These are phyloP conservation scores for Phocoena phocoena DNA, from an alignment of 2,113 vertebrate genomes.

Conservation along the genomic window DNA sequence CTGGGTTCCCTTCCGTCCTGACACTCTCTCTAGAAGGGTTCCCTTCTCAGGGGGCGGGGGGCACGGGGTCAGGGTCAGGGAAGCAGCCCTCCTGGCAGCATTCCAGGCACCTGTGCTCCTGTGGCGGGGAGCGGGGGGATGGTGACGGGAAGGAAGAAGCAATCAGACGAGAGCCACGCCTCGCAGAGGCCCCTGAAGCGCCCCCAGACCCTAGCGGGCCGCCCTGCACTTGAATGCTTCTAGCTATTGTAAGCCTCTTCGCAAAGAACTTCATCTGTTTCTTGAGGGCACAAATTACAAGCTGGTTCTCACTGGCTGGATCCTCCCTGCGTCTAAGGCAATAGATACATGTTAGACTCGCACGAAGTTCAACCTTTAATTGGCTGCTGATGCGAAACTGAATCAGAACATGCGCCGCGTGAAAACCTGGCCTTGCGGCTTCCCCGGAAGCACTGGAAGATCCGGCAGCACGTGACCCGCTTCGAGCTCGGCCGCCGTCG, in stretches of 20 bases:
- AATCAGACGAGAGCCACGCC: no score
- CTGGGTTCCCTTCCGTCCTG: no score
- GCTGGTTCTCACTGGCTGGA: not conserved
- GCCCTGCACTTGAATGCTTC: not conserved
- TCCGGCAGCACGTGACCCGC: rapidly evolving
- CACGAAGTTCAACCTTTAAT: not conserved
- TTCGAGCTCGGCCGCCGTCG: no score
- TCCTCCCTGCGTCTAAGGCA: not conserved
- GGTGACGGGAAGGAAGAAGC: not conserved
- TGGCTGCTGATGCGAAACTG: not conserved
- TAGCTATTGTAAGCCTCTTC: not conserved
- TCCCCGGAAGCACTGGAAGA: not conserved
- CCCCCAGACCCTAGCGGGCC: not conserved
- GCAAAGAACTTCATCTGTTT: not conserved
- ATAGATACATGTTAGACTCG: not conserved
- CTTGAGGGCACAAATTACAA: not conserved
- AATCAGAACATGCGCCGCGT: not conserved
- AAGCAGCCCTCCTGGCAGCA: not conserved
- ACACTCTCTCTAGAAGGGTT: not conserved
- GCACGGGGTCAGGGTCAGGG: not conserved
- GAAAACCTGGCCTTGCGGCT: not conserved
- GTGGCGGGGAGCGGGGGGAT: no score
- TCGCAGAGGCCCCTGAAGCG: rapidly evolving
- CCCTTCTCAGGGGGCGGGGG: rapidly evolving
- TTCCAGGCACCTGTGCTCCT: not conserved